These are phyloP conservation scores for Sinopyrophorus schimmeli DNA, from an alignment of 2,888 invertebrate species.

Conservation along the genomic window DNA sequence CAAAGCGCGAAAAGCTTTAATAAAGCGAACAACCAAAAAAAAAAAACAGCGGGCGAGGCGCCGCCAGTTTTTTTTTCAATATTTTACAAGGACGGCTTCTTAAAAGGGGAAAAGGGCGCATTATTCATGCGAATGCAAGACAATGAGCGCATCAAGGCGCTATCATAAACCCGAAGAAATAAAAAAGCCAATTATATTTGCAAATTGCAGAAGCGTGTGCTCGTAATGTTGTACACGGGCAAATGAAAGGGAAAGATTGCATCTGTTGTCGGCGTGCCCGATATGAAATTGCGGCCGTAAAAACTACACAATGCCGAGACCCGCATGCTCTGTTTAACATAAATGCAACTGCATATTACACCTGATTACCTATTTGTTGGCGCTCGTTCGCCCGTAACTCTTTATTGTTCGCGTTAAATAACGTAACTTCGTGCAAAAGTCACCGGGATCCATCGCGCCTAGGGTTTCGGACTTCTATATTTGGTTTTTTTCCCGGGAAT, in stretches of 20 bases:
- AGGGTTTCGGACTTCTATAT: no score
- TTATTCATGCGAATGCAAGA: slow-evolving; percentile 6
- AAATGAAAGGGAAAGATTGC: slow-evolving; percentile 21
- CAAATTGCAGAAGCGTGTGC: slow-evolving; percentile 20
- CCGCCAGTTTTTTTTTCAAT: no score
- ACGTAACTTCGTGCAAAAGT: slow-evolving; percentile 1
- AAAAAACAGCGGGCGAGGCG: no score
- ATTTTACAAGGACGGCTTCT: slow-evolving; percentile 5
- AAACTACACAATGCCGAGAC: slow-evolving; percentile 16
- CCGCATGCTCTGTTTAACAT: slow-evolving; percentile 10
- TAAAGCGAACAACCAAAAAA: no score
- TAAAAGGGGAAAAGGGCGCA: neutral
- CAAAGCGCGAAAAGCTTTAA: no score
- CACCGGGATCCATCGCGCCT: neutral
- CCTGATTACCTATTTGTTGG: slow-evolving; percentile 17
- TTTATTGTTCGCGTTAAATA: slow-evolving; percentile 3
- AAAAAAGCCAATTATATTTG: slow-evolving; percentile 24
- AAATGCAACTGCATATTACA: slow-evolving; percentile 16
- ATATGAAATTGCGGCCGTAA: slow-evolving; percentile 11
- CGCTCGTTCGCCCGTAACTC: slow-evolving; percentile 2
- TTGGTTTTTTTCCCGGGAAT: no score
- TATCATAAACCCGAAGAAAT: slow-evolving; percentile 17
- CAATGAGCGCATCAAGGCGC: slow-evolving; percentile 13
- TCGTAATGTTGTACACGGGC: slow-evolving; percentile 10
- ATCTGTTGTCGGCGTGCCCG: slow-evolving; percentile 14